Evolutionary conservation across 2,888 invertebrate genomes (phyloP).

Genomic region (Zygogramma bicolorata): DNA sequence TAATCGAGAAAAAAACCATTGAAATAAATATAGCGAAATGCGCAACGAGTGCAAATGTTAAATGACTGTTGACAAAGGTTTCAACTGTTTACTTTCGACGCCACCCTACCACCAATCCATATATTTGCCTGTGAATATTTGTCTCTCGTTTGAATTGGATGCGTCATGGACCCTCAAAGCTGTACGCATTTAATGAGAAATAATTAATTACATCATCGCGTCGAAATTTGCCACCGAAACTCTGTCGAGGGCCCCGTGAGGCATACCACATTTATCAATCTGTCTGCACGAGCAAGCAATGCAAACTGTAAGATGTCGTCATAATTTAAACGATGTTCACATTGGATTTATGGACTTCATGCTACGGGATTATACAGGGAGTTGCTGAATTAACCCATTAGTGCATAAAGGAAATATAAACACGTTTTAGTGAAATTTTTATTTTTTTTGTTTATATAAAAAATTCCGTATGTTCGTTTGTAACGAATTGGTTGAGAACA

Average conservation of each 20-base stretch:
- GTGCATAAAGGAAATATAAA: too few relatives aligned
- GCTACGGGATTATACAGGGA: background rate
- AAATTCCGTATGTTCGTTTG: too few relatives aligned
- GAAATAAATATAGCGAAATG: too few relatives aligned
- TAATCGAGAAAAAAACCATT: too few relatives aligned
- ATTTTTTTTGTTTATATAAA: too few relatives aligned
- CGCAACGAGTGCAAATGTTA: too few relatives aligned
- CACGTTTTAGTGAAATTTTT: too few relatives aligned
- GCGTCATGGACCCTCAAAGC: background rate
- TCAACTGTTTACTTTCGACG: too few relatives aligned
- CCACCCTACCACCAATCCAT: too few relatives aligned
- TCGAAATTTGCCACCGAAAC: conserved; percentile 41
- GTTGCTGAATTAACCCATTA: too few relatives aligned
- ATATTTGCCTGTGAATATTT: background rate
- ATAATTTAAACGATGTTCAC: conserved; percentile 40
- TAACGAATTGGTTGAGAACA: too few relatives aligned
- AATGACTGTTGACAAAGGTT: too few relatives aligned
- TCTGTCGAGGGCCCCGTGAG: conserved; percentile 36
- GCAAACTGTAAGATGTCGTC: conserved; percentile 40
- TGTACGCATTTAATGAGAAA: conserved; percentile 26
- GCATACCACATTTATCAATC: conserved; percentile 47
- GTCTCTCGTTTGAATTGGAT: background rate
- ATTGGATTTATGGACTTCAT: conserved; percentile 32
- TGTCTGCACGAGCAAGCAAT: conserved; percentile 43
- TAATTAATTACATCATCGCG: conserved; percentile 39